Evolutionary conservation across 2,113 vertebrate genomes (phyloP), one percentile per base, ranked within the genome.

Genomic region (Hemichromis elongatus): DNA sequence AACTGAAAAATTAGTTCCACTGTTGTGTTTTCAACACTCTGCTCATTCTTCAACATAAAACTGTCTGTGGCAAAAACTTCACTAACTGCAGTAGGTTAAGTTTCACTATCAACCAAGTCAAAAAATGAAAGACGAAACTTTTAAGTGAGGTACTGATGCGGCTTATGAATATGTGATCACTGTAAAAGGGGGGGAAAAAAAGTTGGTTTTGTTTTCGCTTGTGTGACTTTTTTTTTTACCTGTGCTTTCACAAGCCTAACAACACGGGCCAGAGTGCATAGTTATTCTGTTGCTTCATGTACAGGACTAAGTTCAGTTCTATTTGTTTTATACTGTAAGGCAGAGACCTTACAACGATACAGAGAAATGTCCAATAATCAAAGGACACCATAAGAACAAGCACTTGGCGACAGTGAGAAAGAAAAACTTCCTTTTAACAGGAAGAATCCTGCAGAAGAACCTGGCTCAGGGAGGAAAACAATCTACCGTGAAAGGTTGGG

Each of bases 31-130:
- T 55, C 42, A 42, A 70, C 16, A 16, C 68, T 52, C 66, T 6
- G 24, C n/a, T 9, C 35, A 52, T 56, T 55, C 26, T 80, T 79
- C 52, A 53, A 61, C 9, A 5, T 19, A 59, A 59, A 66, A 19
- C 14, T n/a, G 40, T 35, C 10, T 75, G 12, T 26, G 9, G 21
- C n/a, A 59, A 68, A 28, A 52, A 18, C 30, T 26, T 21, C 21
- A 63, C 61, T 70, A 61, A 80, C 57, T 68, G 70, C 54, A 47
- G 14, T 19, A 50, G 26, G 0, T 14, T 57, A 50, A 28, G 50
- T 68, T 79, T 79, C 50, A n/a, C 12, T n/a, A 50, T 28, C 59
- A 79, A 18, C 77, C 80, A 26, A 77, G 18, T 50, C 57, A 61
- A 16, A 55, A 61, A 63, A 63, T 9, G 30, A 53, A 40, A 26